Conservation (phyloP, 2,888 invertebrate species). For the Sinotaia quadrata region DNA sequence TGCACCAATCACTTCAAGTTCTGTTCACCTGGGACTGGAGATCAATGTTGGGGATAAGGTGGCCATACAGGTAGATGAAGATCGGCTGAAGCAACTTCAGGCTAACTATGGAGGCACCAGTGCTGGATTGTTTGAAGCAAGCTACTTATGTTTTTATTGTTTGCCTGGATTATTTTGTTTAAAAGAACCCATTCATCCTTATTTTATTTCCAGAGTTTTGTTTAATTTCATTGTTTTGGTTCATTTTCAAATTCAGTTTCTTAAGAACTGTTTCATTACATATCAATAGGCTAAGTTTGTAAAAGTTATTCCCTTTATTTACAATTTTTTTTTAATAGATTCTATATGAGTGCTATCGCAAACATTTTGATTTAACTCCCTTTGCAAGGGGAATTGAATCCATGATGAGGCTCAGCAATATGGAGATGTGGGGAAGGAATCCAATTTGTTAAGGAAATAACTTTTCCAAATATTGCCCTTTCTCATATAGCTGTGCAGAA, state of each 20-base stretch:
- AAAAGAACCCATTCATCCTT: too few relatives aligned
- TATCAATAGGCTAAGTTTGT: background rate
- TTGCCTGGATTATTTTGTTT: too few relatives aligned
- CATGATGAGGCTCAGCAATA: too few relatives aligned
- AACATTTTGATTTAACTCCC: too few relatives aligned
- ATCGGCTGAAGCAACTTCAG: slow-evolving; percentile 23
- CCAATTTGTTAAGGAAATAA: too few relatives aligned
- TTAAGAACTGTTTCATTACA: background rate
- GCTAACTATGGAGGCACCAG: slow-evolving; percentile 22
- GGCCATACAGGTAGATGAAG: slow-evolving; percentile 15
- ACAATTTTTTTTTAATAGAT: background rate
- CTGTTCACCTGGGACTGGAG: background rate
- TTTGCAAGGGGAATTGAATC: too few relatives aligned
- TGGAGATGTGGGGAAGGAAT: too few relatives aligned
- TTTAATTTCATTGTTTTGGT: background rate
- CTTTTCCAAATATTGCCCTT: background rate
- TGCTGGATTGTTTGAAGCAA: slow-evolving; percentile 19
- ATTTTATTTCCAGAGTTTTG: background rate
- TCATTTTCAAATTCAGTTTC: background rate
- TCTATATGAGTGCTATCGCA: too few relatives aligned
- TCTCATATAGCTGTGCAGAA: too few relatives aligned
- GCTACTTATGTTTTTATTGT: too few relatives aligned
- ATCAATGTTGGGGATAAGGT: slow-evolving; percentile 22
- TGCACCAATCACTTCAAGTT: too few relatives aligned
- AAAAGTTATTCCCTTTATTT: background rate